Conservation (phyloP, 2,797 vertebrate genomes). For the Chaetophractus vellerosus region DNA sequence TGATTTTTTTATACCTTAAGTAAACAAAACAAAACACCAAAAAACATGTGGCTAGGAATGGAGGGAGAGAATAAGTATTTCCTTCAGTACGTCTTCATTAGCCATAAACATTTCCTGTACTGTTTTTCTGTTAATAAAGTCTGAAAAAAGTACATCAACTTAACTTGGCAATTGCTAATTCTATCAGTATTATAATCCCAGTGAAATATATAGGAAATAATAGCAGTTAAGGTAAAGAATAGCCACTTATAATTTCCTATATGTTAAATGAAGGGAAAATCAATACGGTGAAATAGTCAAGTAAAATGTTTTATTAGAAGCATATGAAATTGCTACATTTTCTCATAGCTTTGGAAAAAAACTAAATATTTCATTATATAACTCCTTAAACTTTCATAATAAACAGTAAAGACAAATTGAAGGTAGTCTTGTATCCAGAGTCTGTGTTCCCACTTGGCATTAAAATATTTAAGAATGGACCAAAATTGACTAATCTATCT, state of each 20-base stretch:
- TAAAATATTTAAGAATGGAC: slow-evolving; percentile 67
- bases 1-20: neutral
- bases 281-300: neutral
- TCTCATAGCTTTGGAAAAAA: slow-evolving; percentile 37
- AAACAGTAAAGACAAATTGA: neutral
- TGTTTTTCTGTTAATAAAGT: neutral
- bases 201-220: neutral
- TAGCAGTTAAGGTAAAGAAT: neutral
- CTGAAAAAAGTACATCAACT: neutral
- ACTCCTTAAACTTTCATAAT: slow-evolving; percentile 37
- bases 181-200: neutral
- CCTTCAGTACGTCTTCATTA: neutral
- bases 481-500: neutral
- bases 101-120: neutral
- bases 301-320: neutral
- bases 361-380: slow-evolving; percentile 9
- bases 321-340: neutral
- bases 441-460: slow-evolving; percentile 36
- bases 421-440: slow-evolving; percentile 26
- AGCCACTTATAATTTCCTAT: neutral
- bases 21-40: neutral
- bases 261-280: neutral
- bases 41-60: neutral
- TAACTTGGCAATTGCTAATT: slow-evolving; percentile 23
- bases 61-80: slow-evolving; percentile 11